Conservation (phyloP, 2,888 invertebrate genomes). For the Drosophila pseudotalamancana region DNA sequence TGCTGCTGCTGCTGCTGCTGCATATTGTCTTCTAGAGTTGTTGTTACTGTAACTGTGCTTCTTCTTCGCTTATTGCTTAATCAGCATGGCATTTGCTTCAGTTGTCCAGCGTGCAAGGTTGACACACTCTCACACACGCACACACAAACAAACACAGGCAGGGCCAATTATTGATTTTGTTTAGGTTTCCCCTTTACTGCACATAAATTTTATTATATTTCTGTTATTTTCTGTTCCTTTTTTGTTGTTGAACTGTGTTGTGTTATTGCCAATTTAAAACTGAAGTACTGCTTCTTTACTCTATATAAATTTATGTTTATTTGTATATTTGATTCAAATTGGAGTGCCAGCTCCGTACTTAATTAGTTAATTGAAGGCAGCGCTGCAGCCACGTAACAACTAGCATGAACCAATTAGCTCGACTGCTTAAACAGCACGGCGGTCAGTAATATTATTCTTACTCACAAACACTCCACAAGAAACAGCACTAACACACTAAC, state of each 20-base stretch:
- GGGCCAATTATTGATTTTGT: slow-evolving; percentile 75
- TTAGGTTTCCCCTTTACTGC: slow-evolving; percentile 43
- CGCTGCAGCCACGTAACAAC: slow-evolving; percentile 42
- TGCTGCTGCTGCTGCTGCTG: slow-evolving; percentile 49
- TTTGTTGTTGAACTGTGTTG: slow-evolving; percentile 10
- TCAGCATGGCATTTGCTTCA: slow-evolving; percentile 65
- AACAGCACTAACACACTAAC: slow-evolving; percentile 18
- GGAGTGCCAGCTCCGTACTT: slow-evolving; percentile 25
- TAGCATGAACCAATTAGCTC: slow-evolving; percentile 40
- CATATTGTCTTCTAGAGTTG: slow-evolving; percentile 26
- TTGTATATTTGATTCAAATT: slow-evolving; percentile 10
- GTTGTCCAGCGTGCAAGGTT: slow-evolving; percentile 48
- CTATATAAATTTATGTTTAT: not conserved
- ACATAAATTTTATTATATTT: slow-evolving; percentile 40
- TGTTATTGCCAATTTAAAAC: slow-evolving; percentile 40
- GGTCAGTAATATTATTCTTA: slow-evolving; percentile 42
- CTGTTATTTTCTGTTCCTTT: slow-evolving; percentile 19
- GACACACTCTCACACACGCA: slow-evolving; percentile 16
- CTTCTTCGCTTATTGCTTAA: slow-evolving; percentile 40
- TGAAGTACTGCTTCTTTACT: slow-evolving; percentile 20
- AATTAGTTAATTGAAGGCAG: slow-evolving; percentile 27
- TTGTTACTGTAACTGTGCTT: slow-evolving; percentile 17
- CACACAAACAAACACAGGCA: slow-evolving; percentile 31
- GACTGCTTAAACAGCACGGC: slow-evolving; percentile 27
- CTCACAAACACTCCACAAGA: slow-evolving; percentile 29